Percentiles rank a stretch among this genome's conserved stretches.
Evolutionary conservation across 2,113 vertebrate species (phyloP).

Genomic region (Elgaria multicarinata): DNA sequence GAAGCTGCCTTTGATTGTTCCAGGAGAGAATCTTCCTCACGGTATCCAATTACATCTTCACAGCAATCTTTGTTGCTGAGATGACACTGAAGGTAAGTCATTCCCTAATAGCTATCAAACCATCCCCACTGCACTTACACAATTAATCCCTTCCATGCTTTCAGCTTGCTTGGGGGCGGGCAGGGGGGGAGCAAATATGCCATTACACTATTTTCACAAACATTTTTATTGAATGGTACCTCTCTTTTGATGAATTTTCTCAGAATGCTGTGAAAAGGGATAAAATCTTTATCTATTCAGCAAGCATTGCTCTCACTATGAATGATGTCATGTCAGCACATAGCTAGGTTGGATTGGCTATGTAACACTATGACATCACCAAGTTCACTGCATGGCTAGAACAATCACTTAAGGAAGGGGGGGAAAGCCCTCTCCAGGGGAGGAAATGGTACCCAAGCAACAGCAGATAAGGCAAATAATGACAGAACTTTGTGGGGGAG

Average conservation of each 20-base stretch:
- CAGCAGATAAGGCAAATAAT: neutral
- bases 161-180: neutral
- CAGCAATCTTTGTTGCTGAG: constrained; percentile 95
- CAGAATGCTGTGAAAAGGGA: neutral
- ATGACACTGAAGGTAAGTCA: constrained; percentile 94
- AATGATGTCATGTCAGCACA: neutral
- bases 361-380: neutral
- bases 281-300: neutral
- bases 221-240: neutral
- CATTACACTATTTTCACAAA: neutral
- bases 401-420: neutral
- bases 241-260: neutral
- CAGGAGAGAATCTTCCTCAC: constrained; percentile 95
- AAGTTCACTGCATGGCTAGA: neutral
- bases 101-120: constrained; percentile 28
- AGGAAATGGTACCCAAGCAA: neutral
- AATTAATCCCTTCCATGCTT: neutral
- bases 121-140: constrained; percentile 17
- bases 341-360: neutral
- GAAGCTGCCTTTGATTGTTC: constrained; percentile 32
- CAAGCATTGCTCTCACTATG: neutral
- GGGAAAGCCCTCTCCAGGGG: neutral
- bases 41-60: constrained; percentile 97
- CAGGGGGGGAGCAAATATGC: no score
- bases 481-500: neutral